Percentiles rank a stretch among this genome's conserved stretches.
Evolutionary conservation across 2,113 vertebrate genomes (phyloP).

Genomic region (Aplodontia rufa): DNA sequence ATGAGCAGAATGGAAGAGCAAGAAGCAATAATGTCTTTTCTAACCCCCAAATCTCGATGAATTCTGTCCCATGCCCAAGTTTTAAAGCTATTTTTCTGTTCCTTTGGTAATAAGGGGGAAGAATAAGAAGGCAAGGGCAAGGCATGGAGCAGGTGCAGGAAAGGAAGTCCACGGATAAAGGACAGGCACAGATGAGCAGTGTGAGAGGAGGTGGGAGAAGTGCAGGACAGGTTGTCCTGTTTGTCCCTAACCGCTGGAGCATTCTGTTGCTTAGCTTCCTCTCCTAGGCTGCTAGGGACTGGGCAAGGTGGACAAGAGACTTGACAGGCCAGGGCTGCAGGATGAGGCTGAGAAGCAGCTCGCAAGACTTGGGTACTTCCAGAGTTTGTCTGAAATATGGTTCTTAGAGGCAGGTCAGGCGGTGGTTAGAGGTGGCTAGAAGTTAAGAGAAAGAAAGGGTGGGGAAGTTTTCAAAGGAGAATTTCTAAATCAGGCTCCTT

Average conservation of each 20-base stretch:
- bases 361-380: not conserved
- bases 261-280: not conserved
- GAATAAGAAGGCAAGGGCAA: not conserved
- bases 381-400: not conserved
- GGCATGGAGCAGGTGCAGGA: too few relatives aligned
- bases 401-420: not conserved
- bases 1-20: not conserved
- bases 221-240: accelerated
- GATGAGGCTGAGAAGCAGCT: not conserved
- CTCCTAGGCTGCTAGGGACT: not conserved
- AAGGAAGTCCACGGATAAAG: not conserved
- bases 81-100: not conserved
- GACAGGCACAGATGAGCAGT: not conserved
- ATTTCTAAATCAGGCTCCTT: not conserved
- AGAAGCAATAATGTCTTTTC: not conserved
- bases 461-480: too few relatives aligned
- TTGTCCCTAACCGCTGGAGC: not conserved
- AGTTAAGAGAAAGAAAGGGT: not conserved
- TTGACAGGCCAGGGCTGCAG: not conserved
- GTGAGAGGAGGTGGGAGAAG: not conserved
- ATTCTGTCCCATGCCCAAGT: too few relatives aligned
- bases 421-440: not conserved
- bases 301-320: not conserved
- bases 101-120: not conserved
- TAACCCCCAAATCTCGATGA: not conserved